phyloP scores from a whole-genome alignment of 2,888 invertebrate genomes.

The Cactoblastis cactorum region DNA sequence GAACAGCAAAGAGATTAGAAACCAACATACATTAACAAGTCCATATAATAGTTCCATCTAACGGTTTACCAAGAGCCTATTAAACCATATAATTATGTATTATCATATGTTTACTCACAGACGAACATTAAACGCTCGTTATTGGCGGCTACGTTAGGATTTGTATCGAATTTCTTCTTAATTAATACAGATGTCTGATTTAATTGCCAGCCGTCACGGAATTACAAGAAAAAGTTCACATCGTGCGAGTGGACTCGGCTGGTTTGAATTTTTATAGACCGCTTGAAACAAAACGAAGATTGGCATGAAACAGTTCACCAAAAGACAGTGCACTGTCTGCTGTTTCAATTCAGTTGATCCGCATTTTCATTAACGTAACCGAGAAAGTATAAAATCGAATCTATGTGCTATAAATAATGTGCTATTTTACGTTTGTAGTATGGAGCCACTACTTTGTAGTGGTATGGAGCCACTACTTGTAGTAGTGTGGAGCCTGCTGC shows the following conservation, averaged over 20 bases:
- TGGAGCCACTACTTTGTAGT: too few species aligned
- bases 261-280: not conserved
- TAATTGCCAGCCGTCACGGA: constrained; percentile 17
- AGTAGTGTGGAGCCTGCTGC: too few species aligned
- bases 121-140: not conserved
- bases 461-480: too few species aligned
- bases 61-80: not conserved
- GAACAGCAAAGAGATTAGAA: too few species aligned
- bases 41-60: not conserved
- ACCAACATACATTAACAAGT: not conserved
- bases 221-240: not conserved
- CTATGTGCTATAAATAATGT: too few species aligned
- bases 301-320: too few species aligned
- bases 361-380: too few species aligned
- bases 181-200: constrained; percentile 31
- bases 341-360: too few species aligned
- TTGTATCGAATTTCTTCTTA: constrained; percentile 33
- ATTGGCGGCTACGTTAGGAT: constrained; percentile 15
- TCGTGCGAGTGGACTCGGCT: not conserved
- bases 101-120: not conserved
- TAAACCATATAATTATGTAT: not conserved
- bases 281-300: too few species aligned
- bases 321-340: too few species aligned
- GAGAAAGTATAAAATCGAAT: too few species aligned
- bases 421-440: too few species aligned